Base-by-base conservation (phyloP, 2,888 invertebrate species). In the Andricus quercusramuli region DNA sequence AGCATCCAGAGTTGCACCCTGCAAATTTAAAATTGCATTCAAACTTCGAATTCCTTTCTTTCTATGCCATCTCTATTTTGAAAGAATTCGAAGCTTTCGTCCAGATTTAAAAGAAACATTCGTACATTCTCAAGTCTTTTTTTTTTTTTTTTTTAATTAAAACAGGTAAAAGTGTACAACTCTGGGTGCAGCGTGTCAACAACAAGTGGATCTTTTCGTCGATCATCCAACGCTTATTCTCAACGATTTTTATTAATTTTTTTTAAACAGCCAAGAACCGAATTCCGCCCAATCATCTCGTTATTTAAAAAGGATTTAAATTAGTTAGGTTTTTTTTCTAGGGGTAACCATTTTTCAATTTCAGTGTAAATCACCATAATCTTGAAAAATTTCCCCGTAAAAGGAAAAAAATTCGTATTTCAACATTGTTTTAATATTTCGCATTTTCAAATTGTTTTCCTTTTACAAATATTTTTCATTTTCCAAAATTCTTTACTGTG, bases 1-100 rank as follows among this genome's bases (percentile, higher is more conserved):
- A 56, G 51, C 32, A 68, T 37, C 77, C 80, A 79, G 80, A 82
- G 79, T 82, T 83, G 44, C 80, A 79, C 22, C 68, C 67, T n/a
- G 77, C 64, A 15, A 62, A 67, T 44, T 64, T 79, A 37, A 80
- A 77, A 65, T 66, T 80, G 77, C 2, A 76, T 62, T 47, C 67
- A 70, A 80, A 22, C 62, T 78, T 80, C 76, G 77, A 78, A 82
- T 51, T 79, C 78, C 51, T 74, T 80, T 15, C 47, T 77, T 70
- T 80, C 79, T 56, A 77, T 80, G 59, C 79, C 80, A 65, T 51
- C 25, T 51, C 65, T 65, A 66, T 29, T 47, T 41, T 44, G 62
- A 64, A 64, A 66, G 47, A 78, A 66, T 78, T 64, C 78, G 20
- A 47, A 29, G 66, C 29, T 41, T 79, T 78, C 29, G 25, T 67